These are phyloP conservation scores for Artibeus lituratus DNA, from an alignment of 2,797 vertebrate genomes.

Conservation along the genomic window DNA sequence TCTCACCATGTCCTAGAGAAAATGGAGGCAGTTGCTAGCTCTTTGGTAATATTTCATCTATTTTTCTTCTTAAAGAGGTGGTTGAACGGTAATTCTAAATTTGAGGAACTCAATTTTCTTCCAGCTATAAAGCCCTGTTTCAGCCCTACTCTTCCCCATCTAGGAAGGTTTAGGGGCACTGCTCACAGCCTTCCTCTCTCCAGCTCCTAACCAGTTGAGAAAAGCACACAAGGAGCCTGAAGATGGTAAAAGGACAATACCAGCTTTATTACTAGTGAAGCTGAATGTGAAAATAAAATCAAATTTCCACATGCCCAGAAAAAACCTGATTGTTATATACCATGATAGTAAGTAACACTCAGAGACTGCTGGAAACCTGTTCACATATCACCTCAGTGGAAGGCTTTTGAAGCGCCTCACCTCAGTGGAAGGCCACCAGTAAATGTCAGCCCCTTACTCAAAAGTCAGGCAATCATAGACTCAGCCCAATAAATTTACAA, in stretches of 20 bases:
- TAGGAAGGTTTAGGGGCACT: neutral
- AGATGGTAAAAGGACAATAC: neutral
- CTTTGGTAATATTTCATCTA: neutral
- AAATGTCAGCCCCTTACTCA: neutral
- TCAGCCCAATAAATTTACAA: neutral
- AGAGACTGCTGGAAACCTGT: neutral
- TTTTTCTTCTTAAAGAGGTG: slow-evolving; percentile 10
- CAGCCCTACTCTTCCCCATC: neutral
- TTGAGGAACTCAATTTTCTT: neutral
- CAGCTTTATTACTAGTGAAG: neutral
- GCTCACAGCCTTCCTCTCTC: neutral
- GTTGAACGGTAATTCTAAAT: neutral
- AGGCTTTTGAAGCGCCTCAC: neutral
- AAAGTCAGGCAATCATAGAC: neutral
- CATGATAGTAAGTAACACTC: neutral
- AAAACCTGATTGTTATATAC: neutral
- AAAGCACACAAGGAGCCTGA: neutral
- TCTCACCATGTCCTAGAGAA: neutral
- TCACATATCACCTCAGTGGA: neutral
- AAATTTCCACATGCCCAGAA: neutral
- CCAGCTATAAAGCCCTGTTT: neutral
- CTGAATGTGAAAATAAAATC: neutral
- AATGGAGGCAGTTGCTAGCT: neutral
- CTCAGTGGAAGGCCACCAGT: neutral
- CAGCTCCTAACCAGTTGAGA: neutral